These are phyloP conservation scores for Altica lythri DNA, from an alignment of 2,888 invertebrate species.

Conservation along the genomic window DNA sequence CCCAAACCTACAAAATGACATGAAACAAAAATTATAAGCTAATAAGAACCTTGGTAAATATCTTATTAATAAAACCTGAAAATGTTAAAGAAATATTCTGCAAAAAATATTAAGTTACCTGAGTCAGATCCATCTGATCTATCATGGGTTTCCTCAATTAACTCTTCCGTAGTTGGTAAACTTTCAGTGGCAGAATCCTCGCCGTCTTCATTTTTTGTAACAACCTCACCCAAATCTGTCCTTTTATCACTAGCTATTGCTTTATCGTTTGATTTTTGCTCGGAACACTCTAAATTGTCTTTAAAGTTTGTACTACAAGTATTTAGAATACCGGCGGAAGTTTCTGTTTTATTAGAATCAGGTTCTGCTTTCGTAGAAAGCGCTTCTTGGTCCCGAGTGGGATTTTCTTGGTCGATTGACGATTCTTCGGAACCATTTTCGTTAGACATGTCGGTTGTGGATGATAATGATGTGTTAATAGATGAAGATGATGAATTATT, in stretches of 20 bases:
- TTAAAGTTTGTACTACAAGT: constrained; percentile 33
- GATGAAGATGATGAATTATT: constrained; percentile 42
- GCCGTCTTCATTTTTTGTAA: constrained; percentile 52
- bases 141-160: constrained; percentile 67
- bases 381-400: constrained; percentile 20
- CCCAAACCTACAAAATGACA: no score
- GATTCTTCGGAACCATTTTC: constrained; percentile 7
- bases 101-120: no score
- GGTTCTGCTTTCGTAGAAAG: neutral
- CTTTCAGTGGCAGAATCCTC: constrained; percentile 69
- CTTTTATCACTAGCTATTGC: constrained; percentile 36
- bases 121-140: constrained; percentile 83
- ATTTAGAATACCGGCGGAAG: constrained; percentile 30
- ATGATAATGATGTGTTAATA: constrained; percentile 22
- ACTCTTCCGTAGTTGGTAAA: constrained; percentile 61
- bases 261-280: constrained; percentile 47
- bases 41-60: no score
- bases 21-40: no score
- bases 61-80: no score
- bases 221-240: constrained; percentile 16
- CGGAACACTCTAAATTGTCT: constrained; percentile 28
- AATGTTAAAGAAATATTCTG: no score
- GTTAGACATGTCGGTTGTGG: constrained; percentile 7
- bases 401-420: constrained; percentile 12
- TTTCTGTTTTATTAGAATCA: neutral